Base-by-base conservation (phyloP, 2,113 vertebrate genomes). In the Lucifuga dentata region DNA sequence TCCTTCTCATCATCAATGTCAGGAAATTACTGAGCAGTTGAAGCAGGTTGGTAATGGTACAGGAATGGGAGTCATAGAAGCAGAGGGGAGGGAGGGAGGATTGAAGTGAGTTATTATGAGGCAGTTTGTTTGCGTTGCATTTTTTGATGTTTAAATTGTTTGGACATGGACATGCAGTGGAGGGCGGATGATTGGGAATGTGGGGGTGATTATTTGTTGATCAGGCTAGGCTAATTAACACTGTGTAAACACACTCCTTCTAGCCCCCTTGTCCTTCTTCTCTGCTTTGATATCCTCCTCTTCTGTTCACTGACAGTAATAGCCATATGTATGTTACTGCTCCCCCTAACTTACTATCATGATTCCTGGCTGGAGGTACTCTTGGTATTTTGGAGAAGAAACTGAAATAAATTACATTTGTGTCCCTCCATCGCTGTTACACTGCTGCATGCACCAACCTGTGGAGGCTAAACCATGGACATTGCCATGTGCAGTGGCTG, bases 211-310 rank as follows among this genome's bases (percentile, higher is more conserved):
- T 76, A 48, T 41, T 58, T 80, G 58, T 56, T 56, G 45, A 59
- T n/a, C 56, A 52, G 52, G 10, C 59, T 36, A n/a, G n/a, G 50
- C 26, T 76, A 65, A 68, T 81, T 66, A 71, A 61, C 55, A 45
- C 67, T 60, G 40, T 23, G 20, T 23, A 50, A 68, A 68, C 20
- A 32, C 12, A 57, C 41, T 41, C 10, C 15, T 57, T 33, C 46
- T 39, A 50, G 7, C 29, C 16, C 12, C 3, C 11, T 36, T 21
- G 45, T 32, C 19, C 38, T 65, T 46, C 69, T 43, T 67, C 12
- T 77, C 41, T 50, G 63, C 55, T 75, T 80, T 82, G 70, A 78
- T 81, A 74, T 78, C 70, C 58, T 82, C 55, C 46, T 59, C 50
- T 53, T 50, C n/a, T 11, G 23, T 65, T 43, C 35, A 32, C 9